phyloP scores from a whole-genome alignment of 2,113 vertebrate genomes.

The Protomyctophum bolini region DNA sequence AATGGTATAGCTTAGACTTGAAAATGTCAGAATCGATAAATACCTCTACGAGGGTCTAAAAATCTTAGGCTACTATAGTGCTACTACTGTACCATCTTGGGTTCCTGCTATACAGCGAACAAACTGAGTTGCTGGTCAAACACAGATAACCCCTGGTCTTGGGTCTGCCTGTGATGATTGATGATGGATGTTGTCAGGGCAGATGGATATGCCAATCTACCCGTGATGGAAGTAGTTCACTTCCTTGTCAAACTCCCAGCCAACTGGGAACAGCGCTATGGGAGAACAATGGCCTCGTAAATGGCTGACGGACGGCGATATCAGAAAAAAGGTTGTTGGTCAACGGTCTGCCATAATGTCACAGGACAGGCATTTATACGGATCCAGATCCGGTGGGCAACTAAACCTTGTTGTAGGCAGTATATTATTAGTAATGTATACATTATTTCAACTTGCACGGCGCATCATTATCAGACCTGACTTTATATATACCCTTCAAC shows the following conservation, averaged over 20 bases:
- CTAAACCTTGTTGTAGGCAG: too few species aligned
- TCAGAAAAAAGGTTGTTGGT: slow-evolving; percentile 29
- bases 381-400: too few species aligned
- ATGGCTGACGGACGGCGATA: slow-evolving; percentile 32
- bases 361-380: background rate
- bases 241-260: slow-evolving; percentile 61
- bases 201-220: slow-evolving; percentile 71
- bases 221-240: slow-evolving; percentile 60
- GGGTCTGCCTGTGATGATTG: slow-evolving; percentile 25
- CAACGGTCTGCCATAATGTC: background rate
- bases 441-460: too few species aligned
- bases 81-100: background rate
- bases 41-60: too few species aligned
- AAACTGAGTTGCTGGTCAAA: background rate
- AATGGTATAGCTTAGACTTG: too few species aligned
- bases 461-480: too few species aligned
- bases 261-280: slow-evolving; percentile 37
- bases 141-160: slow-evolving; percentile 6
- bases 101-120: background rate
- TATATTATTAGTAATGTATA: too few species aligned
- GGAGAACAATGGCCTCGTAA: slow-evolving; percentile 47
- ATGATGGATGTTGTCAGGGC: slow-evolving; percentile 37
- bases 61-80: too few species aligned
- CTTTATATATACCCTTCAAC: too few species aligned
- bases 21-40: too few species aligned